Conservation (phyloP, 2,797 vertebrate genomes). For the Alfaro cultratus region DNA sequence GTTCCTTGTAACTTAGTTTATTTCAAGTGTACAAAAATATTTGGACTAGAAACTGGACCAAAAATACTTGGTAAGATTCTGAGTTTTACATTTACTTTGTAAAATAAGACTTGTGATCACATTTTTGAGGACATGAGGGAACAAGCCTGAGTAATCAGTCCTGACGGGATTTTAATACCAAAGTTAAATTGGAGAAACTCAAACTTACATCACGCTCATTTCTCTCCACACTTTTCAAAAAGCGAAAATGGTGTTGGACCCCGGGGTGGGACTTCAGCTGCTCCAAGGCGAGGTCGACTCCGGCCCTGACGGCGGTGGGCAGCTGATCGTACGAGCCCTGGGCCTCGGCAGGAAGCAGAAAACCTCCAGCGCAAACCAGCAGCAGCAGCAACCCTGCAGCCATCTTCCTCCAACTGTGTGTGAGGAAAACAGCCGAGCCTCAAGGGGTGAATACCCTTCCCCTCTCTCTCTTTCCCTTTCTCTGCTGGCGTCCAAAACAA, state of each 20-base stretch:
- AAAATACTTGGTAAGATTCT: too few species aligned
- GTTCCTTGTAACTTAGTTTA: too few species aligned
- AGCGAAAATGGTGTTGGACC: conserved; percentile 70
- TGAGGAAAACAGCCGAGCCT: conserved; percentile 16
- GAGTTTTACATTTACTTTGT: not conserved
- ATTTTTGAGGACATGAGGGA: not conserved
- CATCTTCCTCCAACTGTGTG: conserved; percentile 67
- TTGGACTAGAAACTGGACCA: too few species aligned
- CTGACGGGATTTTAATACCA: not conserved
- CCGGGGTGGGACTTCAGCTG: conserved; percentile 49
- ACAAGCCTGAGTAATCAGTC: not conserved
- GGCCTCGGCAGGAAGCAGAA: conserved; percentile 43
- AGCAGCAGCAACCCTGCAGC: conserved; percentile 60
- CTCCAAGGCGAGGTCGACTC: conserved; percentile 71
- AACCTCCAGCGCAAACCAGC: conserved; percentile 57
- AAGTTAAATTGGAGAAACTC: not conserved
- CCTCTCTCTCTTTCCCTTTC: not conserved
- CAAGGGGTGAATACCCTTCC: conserved; percentile 14
- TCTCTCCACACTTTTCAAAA: conserved; percentile 62
- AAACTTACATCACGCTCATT: conserved; percentile 66
- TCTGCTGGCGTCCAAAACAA: conserved; percentile 42
- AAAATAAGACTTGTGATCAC: not conserved
- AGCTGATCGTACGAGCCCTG: conserved; percentile 60
- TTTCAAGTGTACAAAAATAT: too few species aligned
- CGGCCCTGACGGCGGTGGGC: conserved; percentile 53